These are phyloP conservation scores for Actenoides hombroni DNA, from an alignment of 2,113 vertebrate genomes.

Conservation along the genomic window DNA sequence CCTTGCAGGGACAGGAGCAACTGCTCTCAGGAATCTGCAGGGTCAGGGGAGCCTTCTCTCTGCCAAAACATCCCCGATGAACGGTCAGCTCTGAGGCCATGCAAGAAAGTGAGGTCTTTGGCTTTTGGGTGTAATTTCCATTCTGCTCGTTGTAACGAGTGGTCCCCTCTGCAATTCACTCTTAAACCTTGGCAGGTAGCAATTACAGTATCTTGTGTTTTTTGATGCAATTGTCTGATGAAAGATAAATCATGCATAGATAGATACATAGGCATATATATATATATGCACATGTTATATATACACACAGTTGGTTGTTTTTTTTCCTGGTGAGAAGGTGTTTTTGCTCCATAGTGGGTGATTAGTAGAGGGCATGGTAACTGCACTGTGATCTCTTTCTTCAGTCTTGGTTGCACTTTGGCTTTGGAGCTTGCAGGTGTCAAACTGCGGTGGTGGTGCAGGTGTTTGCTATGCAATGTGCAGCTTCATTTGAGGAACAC, in stretches of 20 bases:
- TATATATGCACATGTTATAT: too few species aligned
- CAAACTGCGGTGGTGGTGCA: neutral
- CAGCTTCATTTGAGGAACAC: neutral
- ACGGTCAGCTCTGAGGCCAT: neutral
- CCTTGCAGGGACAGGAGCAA: neutral
- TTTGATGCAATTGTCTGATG: neutral
- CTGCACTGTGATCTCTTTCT: neutral
- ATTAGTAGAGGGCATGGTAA: neutral
- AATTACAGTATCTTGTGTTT: neutral
- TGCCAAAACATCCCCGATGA: rapidly evolving
- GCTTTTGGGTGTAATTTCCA: neutral
- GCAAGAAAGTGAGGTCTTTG: neutral
- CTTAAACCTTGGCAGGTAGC: neutral
- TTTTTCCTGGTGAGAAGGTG: neutral
- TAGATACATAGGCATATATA: neutral
- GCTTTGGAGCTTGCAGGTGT: neutral
- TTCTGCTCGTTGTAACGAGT: neutral
- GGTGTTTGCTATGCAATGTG: neutral
- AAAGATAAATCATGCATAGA: neutral
- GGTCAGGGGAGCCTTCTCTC: neutral
- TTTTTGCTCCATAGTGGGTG: neutral
- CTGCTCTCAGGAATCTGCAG: neutral
- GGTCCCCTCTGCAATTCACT: neutral
- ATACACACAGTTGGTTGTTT: too few species aligned
- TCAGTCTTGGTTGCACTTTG: neutral